Percentiles rank a stretch among this genome's conserved stretches.
Evolutionary conservation across 2,797 vertebrate species (phyloP).

Genomic region (Oreochromis mossambicus): DNA sequence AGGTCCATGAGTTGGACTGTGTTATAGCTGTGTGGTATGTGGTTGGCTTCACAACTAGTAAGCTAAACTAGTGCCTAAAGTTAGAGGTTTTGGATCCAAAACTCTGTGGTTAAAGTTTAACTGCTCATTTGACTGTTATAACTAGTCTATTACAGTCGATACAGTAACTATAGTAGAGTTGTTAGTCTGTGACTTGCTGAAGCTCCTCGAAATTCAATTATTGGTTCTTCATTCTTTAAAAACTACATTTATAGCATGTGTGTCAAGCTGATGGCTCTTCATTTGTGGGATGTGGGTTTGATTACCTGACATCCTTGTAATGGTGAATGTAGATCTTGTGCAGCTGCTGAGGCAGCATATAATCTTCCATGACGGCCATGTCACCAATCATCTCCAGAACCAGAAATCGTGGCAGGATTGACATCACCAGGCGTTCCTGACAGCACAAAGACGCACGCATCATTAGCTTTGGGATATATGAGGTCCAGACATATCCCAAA

Average conservation of each 20-base stretch:
- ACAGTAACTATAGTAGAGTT: not conserved
- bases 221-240: not conserved
- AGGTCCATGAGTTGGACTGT: not conserved
- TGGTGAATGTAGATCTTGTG: slow-evolving; percentile 69
- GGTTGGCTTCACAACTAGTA: not conserved
- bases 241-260: not conserved
- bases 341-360: slow-evolving; percentile 60
- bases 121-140: not conserved
- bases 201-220: not conserved
- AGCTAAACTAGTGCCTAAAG: not conserved
- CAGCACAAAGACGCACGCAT: rapidly evolving
- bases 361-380: slow-evolving; percentile 56
- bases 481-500: not conserved
- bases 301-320: slow-evolving; percentile 60
- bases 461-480: not conserved
- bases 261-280: not conserved
- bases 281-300: not conserved
- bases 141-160: not conserved
- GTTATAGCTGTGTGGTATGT: not conserved
- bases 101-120: not conserved
- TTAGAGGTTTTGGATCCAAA: not conserved
- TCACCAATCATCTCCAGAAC: slow-evolving; percentile 64
- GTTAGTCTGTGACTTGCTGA: not conserved
- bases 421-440: slow-evolving; percentile 66
- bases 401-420: slow-evolving; percentile 63